Evolutionary conservation across 2,888 invertebrate genomes (phyloP).

Genomic region (Syrphus vitripennis): DNA sequence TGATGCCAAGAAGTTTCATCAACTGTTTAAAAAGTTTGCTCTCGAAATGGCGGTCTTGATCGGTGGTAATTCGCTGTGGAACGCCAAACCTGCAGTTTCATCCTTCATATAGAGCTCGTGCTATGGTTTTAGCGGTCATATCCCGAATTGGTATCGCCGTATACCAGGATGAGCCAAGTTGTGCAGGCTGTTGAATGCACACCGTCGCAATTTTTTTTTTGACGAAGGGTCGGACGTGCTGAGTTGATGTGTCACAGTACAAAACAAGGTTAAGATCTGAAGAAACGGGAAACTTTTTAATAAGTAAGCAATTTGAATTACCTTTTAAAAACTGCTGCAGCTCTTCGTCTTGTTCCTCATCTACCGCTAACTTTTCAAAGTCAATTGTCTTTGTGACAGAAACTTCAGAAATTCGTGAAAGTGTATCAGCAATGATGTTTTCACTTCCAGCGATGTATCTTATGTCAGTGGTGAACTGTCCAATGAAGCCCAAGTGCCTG

Average conservation of each 20-base stretch:
- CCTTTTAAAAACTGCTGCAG: too few relatives aligned
- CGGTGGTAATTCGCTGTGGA: not conserved
- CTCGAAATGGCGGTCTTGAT: constrained; percentile 1
- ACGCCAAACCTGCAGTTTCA: constrained; percentile 13
- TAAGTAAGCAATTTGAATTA: not conserved
- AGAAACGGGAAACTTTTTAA: not conserved
- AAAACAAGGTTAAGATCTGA: not conserved
- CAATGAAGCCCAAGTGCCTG: constrained; percentile 75
- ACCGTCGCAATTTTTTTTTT: not conserved
- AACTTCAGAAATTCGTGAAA: too few relatives aligned
- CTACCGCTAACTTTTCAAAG: too few relatives aligned
- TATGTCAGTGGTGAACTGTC: constrained; percentile 50
- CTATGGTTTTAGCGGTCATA: constrained; percentile 62
- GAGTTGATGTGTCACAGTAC: not conserved
- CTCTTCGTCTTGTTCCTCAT: too few relatives aligned
- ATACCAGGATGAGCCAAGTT: constrained; percentile 18
- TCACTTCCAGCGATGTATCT: constrained; percentile 22
- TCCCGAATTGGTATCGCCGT: constrained; percentile 69
- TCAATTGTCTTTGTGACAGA: too few relatives aligned
- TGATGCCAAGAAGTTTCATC: too few relatives aligned
- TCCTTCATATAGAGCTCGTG: too few relatives aligned
- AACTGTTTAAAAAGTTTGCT: not conserved
- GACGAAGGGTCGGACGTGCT: not conserved
- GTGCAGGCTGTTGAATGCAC: constrained; percentile 8
- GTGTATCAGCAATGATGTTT: too few relatives aligned